These are phyloP conservation scores for Athene noctua DNA, from an alignment of 2,113 vertebrate genomes.

Conservation along the genomic window DNA sequence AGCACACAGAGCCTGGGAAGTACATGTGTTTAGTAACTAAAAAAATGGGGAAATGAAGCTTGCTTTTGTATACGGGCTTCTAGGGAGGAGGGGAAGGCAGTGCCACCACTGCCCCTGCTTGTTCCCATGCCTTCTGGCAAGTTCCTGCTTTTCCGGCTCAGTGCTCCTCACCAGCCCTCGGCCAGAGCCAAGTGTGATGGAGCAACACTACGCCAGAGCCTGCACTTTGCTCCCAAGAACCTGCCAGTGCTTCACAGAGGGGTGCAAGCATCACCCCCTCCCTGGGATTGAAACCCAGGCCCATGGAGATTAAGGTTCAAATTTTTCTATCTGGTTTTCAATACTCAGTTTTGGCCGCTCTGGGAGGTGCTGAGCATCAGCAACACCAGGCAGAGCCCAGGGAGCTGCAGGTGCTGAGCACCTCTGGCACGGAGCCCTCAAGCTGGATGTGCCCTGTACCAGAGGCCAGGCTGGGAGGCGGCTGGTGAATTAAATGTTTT, in stretches of 20 bases:
- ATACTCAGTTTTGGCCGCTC: neutral
- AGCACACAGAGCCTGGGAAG: neutral
- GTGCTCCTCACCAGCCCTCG: neutral
- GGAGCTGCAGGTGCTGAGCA: neutral
- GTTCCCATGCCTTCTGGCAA: rapidly evolving
- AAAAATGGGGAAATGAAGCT: neutral
- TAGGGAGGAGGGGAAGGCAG: neutral
- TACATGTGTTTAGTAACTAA: neutral
- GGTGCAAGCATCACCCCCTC: neutral
- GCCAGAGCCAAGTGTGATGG: neutral
- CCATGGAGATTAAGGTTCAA: neutral
- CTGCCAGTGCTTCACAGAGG: neutral
- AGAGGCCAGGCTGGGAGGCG: neutral
- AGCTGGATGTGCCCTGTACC: neutral
- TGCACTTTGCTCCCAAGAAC: neutral
- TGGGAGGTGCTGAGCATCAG: neutral
- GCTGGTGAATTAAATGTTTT: neutral
- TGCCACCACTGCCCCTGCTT: too few species aligned
- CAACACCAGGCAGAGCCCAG: neutral
- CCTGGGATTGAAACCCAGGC: neutral
- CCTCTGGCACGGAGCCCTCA: neutral
- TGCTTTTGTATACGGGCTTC: neutral
- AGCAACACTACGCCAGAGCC: neutral
- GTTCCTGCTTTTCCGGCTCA: neutral
- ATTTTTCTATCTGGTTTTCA: neutral